Percentiles rank a stretch among this genome's conserved stretches.
These are phyloP conservation scores for Cinclus cinclus DNA, from an alignment of 2,113 vertebrate species.

Conservation along the genomic window DNA sequence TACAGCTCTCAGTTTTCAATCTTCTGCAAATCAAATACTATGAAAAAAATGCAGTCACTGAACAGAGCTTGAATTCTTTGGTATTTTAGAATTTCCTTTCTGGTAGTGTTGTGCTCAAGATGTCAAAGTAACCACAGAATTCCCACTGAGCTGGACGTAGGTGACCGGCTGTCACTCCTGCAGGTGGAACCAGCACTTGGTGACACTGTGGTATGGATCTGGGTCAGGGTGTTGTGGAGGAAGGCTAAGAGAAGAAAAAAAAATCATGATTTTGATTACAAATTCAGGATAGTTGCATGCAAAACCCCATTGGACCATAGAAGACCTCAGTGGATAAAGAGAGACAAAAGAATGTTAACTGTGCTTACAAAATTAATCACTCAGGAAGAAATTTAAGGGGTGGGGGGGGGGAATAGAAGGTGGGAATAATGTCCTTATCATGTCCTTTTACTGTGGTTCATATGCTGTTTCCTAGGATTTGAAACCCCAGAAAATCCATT, in stretches of 20 bases:
- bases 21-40: neutral
- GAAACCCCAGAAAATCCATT: neutral
- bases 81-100: neutral
- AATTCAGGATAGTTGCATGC: neutral
- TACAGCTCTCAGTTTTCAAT: neutral
- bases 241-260: neutral
- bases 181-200: neutral
- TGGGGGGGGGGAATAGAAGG: neutral
- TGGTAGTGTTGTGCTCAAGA: neutral
- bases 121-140: neutral
- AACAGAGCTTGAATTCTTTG: neutral
- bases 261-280: neutral
- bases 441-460: neutral
- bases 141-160: accelerated
- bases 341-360: neutral
- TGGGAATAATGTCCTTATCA: neutral
- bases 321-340: neutral
- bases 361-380: neutral
- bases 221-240: neutral
- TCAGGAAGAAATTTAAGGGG: neutral
- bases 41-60: neutral
- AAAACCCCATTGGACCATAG: neutral
- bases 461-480: neutral
- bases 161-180: neutral
- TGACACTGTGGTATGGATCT: neutral